Evolutionary conservation across 1,140 invertebrate genomes (phyloP), one percentile per base, ranked within the genome.

Genomic region (Colletes latitarsis): DNA sequence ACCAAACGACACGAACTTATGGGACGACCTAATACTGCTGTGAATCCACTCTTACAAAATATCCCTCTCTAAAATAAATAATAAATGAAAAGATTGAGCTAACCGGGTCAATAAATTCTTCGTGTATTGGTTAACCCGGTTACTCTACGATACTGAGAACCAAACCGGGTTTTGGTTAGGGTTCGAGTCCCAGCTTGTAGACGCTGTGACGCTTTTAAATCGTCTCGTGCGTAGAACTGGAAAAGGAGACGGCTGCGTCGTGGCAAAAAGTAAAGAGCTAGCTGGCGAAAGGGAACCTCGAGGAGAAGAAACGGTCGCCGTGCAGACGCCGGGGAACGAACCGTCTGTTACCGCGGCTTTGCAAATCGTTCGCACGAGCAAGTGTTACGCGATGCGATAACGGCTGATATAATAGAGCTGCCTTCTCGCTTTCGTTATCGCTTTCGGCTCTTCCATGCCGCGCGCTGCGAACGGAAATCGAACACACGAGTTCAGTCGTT

Each of bases 351-450:
- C 39, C 17, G 5, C 14, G 43, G 30, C 63, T 52, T 66, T 67
- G 46, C 41, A 68, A 73, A 72, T 67, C 43, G 68, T 79, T 82
- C 82, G 39, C 70, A 78, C 70, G 63, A 76, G 72, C 66, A 83
- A 84, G 76, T 76, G 81, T 79, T 82, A 84, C 76, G 67, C 75
- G 81, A 84, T 82, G 76, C 77, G 66, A 82, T 79, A 82, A 79
- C 55, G 17, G 1, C 49, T 49, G 53, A 62, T 77, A 63, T 69
- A 63, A 81, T n/a, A 4, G 57, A 49, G 58, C 53, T 43, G 71
- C 57, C 43, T 10, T 73, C 52, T 67, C 21, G 72, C 62, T 73
- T 79, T 79, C 77, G 58, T 79, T 73, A 64, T 79, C 77, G 60
- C 10, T 15, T 53, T 15, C 19, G n/a, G 6, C 6, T 30, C 30